Percentiles rank a stretch among this genome's conserved stretches.
Evolutionary conservation across 1,140 invertebrate species (phyloP).

Genomic region (Eriocheir sinensis): DNA sequence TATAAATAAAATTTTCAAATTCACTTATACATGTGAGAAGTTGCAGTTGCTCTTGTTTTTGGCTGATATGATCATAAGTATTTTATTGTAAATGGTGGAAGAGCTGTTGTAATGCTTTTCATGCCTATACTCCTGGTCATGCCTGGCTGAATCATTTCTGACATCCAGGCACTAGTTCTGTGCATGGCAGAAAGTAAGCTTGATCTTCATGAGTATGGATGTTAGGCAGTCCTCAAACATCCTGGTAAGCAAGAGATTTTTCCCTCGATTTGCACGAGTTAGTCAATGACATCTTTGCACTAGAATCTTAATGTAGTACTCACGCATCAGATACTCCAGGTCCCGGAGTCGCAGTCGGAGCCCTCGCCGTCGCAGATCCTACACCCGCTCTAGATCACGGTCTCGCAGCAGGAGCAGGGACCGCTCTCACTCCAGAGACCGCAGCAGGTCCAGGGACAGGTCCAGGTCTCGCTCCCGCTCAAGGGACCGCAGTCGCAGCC

Average conservation of each 20-base stretch:
- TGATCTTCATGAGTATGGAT: slow-evolving; percentile 55
- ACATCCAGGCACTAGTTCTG: slow-evolving; percentile 68
- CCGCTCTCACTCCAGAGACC: slow-evolving; percentile 65
- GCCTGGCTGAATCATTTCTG: slow-evolving; percentile 65
- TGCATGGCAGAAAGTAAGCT: slow-evolving; percentile 70
- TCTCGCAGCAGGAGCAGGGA: slow-evolving; percentile 69
- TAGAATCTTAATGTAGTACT: slow-evolving; percentile 10
- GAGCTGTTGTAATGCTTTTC: slow-evolving; percentile 61
- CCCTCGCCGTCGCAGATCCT: slow-evolving; percentile 65
- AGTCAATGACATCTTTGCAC: not conserved
- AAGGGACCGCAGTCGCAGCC: slow-evolving; percentile 64
- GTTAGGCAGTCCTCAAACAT: slow-evolving; percentile 64
- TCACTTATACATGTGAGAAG: not conserved
- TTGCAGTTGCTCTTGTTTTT: not conserved
- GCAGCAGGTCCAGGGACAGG: slow-evolving; percentile 69
- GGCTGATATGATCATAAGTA: not conserved
- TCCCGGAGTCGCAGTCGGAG: slow-evolving; percentile 70
- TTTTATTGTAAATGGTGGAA: slow-evolving; percentile 33
- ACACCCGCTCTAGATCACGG: slow-evolving; percentile 68
- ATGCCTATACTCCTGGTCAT: slow-evolving; percentile 67
- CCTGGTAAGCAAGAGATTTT: slow-evolving; percentile 36
- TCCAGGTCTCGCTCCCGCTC: slow-evolving; percentile 70
- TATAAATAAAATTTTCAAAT: not conserved
- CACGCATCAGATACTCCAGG: slow-evolving; percentile 65
- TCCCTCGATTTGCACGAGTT: slow-evolving; percentile 62